phyloP scores from a whole-genome alignment of 2,113 vertebrate species.

The Chionomys nivalis region DNA sequence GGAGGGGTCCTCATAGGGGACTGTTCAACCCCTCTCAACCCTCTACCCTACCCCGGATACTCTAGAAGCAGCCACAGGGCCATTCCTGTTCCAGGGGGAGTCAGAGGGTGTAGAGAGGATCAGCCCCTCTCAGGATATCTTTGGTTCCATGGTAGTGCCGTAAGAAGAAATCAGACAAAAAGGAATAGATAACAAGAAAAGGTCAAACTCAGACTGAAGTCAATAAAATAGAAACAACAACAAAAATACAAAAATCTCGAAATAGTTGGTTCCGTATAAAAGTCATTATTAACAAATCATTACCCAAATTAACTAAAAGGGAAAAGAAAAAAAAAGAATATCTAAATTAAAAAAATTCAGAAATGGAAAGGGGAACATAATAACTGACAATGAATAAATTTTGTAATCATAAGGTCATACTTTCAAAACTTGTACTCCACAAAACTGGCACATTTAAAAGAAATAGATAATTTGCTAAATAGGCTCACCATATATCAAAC shows the following conservation, averaged over 20 bases:
- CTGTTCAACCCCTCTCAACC: too few relatives aligned
- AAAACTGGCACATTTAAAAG: background rate
- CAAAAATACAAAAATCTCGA: background rate
- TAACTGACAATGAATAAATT: background rate
- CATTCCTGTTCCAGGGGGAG: too few relatives aligned
- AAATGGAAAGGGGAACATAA: background rate
- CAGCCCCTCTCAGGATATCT: too few relatives aligned
- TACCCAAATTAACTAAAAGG: background rate
- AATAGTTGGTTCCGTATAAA: background rate
- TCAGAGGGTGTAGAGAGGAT: too few relatives aligned
- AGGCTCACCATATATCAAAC: background rate
- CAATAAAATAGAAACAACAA: too few relatives aligned
- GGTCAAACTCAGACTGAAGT: too few relatives aligned
- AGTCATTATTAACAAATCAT: background rate
- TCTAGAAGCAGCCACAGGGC: too few relatives aligned
- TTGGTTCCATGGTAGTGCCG: too few relatives aligned
- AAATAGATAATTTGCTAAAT: background rate
- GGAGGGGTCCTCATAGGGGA: too few relatives aligned
- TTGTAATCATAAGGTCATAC: background rate
- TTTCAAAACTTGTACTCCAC: background rate
- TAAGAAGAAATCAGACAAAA: too few relatives aligned
- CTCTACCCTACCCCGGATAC: too few relatives aligned
- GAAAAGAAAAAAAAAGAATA: background rate
- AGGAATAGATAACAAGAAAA: too few relatives aligned
- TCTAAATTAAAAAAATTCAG: background rate